Evolutionary conservation across 2,113 vertebrate species (phyloP), one percentile per base, ranked within the genome.

Genomic region (Forbesichthys agassizii): DNA sequence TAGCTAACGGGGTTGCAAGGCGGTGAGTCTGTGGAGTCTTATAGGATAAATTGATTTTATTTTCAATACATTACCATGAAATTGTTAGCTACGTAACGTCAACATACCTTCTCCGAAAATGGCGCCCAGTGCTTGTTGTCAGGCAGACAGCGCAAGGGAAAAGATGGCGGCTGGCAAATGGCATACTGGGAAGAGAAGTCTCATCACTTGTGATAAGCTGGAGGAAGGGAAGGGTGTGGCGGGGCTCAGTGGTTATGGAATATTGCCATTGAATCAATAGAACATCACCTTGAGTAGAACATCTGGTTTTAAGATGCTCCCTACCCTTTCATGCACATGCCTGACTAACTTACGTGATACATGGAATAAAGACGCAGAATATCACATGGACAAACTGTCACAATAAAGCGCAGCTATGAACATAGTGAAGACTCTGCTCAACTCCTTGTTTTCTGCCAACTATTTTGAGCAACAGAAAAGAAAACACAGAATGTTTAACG

Each of bases 61-160:
- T 42, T 6, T 6, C 36, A 42, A 42, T 80, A 80, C 80, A 86
- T 83, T 84, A 84, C 88, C 84, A 82, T 85, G 84, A 84, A 84
- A 71, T 68, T 74, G 57, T 74, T 72, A 53, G 59, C 60, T 60
- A 56, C 27, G 27, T 27, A 27, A 27, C 27, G 2, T 27, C 27
- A 27, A 27, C 69, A 67, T 78, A 73, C 64, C 66, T 67, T 51
- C 65, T 77, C 78, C 84, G 86, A 90, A 70, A 87, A 89, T 88
- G 86, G 87, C 85, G 70, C 66, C 52, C 48, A 61, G 6, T 59
- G 83, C 88, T 86, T 91, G 91, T 92, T 92, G 91, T 90, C 92
- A 92, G 92, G 92, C 91, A 92, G 91, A 92, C 69, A 82, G 27
- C 20, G 16, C 59, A 33, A 33, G 77, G 85, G 82, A 78, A 88